Percentiles rank a stretch among this genome's conserved stretches.
Conservation (phyloP, 2,888 invertebrate genomes). For the Pseudococcus viburni region DNA sequence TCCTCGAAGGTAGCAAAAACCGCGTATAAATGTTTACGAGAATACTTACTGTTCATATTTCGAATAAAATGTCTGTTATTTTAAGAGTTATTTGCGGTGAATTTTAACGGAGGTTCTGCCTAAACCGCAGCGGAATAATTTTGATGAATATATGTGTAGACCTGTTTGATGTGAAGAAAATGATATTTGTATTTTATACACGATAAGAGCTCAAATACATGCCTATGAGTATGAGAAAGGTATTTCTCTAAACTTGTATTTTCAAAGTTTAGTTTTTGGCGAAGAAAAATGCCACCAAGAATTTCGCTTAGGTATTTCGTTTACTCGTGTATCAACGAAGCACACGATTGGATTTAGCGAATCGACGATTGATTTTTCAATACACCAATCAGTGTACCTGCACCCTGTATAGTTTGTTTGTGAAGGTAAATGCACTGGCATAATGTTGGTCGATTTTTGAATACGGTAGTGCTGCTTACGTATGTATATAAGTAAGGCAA, state of each 20-base stretch:
- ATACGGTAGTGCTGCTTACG: background rate
- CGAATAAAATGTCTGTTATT: background rate
- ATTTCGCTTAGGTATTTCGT: conserved; percentile 10
- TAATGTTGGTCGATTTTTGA: background rate
- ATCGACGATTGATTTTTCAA: conserved; percentile 24
- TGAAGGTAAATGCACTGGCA: background rate
- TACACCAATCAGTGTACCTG: background rate
- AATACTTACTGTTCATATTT: background rate
- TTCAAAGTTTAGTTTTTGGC: too few species aligned
- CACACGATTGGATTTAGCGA: background rate
- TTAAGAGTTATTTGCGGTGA: background rate
- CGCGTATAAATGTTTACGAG: background rate
- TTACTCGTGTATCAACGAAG: background rate
- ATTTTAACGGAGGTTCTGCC: background rate
- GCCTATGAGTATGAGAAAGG: background rate
- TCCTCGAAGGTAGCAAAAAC: background rate
- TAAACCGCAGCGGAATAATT: background rate
- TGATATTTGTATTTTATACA: background rate
- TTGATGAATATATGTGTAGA: background rate
- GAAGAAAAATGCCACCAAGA: conserved; percentile 7
- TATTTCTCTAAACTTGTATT: background rate
- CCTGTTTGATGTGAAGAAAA: conserved; percentile 10
- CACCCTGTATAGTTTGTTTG: background rate
- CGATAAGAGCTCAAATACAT: background rate
- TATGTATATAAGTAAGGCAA: background rate